Percentiles rank a stretch among this genome's conserved stretches.
Conservation (phyloP, 1,140 invertebrate genomes). For the Heliconius hewitsoni region DNA sequence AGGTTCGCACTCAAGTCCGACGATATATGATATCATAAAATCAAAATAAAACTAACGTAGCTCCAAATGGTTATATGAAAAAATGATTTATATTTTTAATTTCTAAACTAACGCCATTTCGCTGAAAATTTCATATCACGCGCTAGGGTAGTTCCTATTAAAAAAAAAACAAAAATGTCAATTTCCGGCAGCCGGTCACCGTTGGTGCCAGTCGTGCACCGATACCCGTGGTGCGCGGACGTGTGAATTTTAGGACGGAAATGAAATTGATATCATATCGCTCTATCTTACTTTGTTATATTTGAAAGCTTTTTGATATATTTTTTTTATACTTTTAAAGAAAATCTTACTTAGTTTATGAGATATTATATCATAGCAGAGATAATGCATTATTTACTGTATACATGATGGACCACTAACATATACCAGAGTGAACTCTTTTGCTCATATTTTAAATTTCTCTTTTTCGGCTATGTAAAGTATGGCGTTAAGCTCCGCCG, state of each 20-base stretch:
- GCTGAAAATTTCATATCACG: not conserved
- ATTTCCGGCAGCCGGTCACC: constrained; percentile 21
- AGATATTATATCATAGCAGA: no score
- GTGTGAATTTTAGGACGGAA: constrained; percentile 30
- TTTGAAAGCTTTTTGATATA: not conserved
- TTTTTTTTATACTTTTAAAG: not conserved
- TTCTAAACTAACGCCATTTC: not conserved
- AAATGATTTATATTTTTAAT: no score
- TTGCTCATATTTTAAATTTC: no score
- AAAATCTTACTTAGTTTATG: not conserved
- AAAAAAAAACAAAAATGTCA: constrained; percentile 20
- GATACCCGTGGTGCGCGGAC: constrained; percentile 26
- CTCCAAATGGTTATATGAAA: no score
- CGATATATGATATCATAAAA: no score
- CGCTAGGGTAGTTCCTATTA: not conserved
- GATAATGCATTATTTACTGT: no score
- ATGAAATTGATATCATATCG: constrained; percentile 33
- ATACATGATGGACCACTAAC: no score
- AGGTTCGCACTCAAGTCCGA: no score
- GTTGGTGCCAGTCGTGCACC: constrained; percentile 17
- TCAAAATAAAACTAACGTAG: no score
- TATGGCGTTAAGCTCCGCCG: no score
- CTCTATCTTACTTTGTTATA: not conserved
- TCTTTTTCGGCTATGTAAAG: no score
- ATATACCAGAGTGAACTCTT: no score